These are phyloP conservation scores for Marisa cornuarietis DNA, from an alignment of 1,140 invertebrate species.

Conservation along the genomic window DNA sequence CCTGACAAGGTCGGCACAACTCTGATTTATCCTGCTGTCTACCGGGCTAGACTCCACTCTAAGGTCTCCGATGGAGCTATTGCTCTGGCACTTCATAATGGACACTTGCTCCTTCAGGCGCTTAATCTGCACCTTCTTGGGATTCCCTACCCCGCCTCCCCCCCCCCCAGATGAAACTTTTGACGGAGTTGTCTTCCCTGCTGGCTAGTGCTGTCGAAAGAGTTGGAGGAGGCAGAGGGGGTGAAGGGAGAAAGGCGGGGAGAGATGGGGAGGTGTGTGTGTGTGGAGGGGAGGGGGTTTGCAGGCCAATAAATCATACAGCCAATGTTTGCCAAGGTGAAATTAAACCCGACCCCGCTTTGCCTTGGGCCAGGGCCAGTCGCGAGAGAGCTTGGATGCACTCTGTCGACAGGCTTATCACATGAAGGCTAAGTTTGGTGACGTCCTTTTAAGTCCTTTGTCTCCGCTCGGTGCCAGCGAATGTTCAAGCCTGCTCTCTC, in stretches of 20 bases:
- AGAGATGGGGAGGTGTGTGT: no score
- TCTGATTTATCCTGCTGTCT: no score
- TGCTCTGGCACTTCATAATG: conserved; percentile 8
- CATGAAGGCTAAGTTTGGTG: no score
- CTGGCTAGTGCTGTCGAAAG: background rate
- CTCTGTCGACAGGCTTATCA: no score
- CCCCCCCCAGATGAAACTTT: background rate
- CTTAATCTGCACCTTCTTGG: conserved; percentile 9
- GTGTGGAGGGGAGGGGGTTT: background rate
- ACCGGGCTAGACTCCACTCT: background rate
- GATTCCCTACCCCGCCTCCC: no score
- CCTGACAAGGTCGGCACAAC: no score
- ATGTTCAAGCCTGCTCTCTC: no score
- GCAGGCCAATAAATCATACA: conserved; percentile 13
- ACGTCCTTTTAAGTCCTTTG: no score
- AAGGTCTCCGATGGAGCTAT: background rate
- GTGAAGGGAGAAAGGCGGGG: no score
- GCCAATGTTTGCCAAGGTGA: conserved; percentile 12
- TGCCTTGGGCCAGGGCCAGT: background rate
- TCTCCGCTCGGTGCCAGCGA: no score
- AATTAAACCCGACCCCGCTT: conserved; percentile 13
- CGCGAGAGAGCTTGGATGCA: no score
- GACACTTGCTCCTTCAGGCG: conserved; percentile 7
- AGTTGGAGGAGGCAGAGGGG: no score
- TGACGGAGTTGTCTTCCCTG: conserved; percentile 1